phyloP scores from a whole-genome alignment of 30 jellyfish, hydroid and myxozoan genomes.

The Clytia hemisphaerica region DNA sequence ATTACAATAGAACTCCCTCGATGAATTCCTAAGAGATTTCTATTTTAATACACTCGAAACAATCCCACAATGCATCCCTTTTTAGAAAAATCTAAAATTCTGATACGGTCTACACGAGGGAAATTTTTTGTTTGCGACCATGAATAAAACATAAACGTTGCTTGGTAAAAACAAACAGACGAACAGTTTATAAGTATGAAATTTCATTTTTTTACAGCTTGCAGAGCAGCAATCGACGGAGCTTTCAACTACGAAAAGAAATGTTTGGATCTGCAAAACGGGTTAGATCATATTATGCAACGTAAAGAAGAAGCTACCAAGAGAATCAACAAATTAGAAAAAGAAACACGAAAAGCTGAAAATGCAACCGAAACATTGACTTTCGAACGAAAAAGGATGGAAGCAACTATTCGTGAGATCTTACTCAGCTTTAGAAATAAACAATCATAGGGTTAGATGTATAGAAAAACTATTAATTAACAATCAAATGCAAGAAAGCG shows the following conservation, averaged over 20 bases:
- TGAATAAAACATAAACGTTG: neutral
- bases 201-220: neutral
- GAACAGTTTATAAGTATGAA: too few species aligned
- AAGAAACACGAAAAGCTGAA: constrained; percentile 14
- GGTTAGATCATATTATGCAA: constrained; percentile 14
- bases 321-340: constrained; percentile 23
- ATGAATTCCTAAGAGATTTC: too few species aligned
- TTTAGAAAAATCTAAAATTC: too few species aligned
- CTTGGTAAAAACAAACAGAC: neutral
- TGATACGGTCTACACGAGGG: too few species aligned
- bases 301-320: constrained; percentile 18
- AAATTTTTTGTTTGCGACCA: neutral
- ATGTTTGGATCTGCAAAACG: constrained; percentile 24
- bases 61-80: too few species aligned
- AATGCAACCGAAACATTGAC: constrained; percentile 1
- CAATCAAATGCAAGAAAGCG: too few species aligned
- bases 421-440: constrained; percentile 5
- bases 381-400: constrained; percentile 28
- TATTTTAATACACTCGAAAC: too few species aligned
- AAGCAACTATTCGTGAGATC: constrained; percentile 24
- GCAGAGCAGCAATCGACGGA: constrained; percentile 19
- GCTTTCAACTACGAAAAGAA: constrained; percentile 28
- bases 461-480: too few species aligned
- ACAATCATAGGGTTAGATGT: too few species aligned
- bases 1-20: too few species aligned